Evolutionary conservation across 2,113 vertebrate genomes (phyloP).

Genomic region (Mormoops blainvillei): DNA sequence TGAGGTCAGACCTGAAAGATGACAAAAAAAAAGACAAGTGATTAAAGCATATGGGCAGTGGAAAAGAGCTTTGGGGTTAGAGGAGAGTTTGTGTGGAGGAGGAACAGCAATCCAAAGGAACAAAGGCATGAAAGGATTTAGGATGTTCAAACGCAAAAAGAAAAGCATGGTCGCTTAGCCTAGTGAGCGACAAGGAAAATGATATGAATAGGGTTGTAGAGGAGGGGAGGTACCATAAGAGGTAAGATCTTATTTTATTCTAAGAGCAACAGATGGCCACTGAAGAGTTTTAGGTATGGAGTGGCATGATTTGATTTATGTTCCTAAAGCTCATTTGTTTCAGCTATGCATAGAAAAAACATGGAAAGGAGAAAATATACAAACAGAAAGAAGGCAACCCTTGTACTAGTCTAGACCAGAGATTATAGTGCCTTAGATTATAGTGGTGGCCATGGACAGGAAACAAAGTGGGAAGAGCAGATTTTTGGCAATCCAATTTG

Average conservation of each 20-base stretch:
- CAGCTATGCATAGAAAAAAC: neutral
- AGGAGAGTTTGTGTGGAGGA: neutral
- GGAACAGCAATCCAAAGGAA: neutral
- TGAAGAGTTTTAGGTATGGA: neutral
- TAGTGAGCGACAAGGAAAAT: neutral
- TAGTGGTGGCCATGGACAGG: neutral
- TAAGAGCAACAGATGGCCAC: neutral
- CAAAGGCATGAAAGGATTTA: neutral
- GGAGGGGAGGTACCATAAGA: neutral
- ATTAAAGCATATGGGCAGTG: neutral
- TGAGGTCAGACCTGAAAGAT: neutral
- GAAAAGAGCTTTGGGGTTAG: neutral
- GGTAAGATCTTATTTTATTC: neutral
- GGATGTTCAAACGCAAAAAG: neutral
- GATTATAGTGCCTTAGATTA: neutral
- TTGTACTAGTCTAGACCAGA: neutral
- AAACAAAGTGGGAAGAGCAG: neutral
- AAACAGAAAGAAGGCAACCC: neutral
- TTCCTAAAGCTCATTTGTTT: neutral
- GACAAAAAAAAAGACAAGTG: neutral
- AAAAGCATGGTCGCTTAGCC: neutral
- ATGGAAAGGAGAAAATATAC: neutral
- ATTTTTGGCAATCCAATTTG: neutral
- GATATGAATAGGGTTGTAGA: neutral
- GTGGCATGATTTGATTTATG: neutral